Evolutionary conservation across 2,888 invertebrate genomes (phyloP), one percentile per base, ranked within the genome.

Genomic region (Zootermopsis nevadensis): DNA sequence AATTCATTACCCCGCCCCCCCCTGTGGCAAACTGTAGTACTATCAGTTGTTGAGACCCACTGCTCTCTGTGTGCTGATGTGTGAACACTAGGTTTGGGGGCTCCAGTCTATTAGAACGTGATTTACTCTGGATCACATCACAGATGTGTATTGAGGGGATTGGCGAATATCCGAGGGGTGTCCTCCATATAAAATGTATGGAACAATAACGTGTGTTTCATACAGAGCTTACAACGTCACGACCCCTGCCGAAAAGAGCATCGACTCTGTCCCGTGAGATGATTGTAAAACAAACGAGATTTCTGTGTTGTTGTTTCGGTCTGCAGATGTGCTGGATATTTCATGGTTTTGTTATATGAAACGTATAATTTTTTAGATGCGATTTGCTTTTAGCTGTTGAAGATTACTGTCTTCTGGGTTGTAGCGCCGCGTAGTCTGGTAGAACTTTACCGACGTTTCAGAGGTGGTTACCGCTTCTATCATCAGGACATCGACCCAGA

Each of bases 41-140:
- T 15, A 48, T 48, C 19, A 19, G 19, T 1, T 48, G 48, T 12
- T 15, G 15, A 15, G 48, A 48, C 48, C 48, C 48, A 3, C 48
- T 48, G 0, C 48, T 60, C 15, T 60, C 60, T 27, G 84, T 66
- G 84, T 82, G 84, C 38, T 82, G 84, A 84, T 82, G 84, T 82
- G 84, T 80, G 83, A 84, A 84, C 84, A 84, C 77, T 81, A 81
- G 77, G 83, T 83, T 66, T 72, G 84, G 35, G 53, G 84, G 42
- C 74, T 76, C 66, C 74, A 83, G 84, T 82, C 84, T 84, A 84
- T 84, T 84, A 84, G 83, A 84, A 83, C 67, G 80, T 83, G 84
- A 84, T 84, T 84, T 84, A 83, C 53, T 81, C 82, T n/a, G 83
- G 42, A 83, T 82, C 67, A 72, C 80, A 80, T 77, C 83, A 84